phyloP scores from a whole-genome alignment of 2,797 vertebrate species.

The Gadopsis marmoratus region DNA sequence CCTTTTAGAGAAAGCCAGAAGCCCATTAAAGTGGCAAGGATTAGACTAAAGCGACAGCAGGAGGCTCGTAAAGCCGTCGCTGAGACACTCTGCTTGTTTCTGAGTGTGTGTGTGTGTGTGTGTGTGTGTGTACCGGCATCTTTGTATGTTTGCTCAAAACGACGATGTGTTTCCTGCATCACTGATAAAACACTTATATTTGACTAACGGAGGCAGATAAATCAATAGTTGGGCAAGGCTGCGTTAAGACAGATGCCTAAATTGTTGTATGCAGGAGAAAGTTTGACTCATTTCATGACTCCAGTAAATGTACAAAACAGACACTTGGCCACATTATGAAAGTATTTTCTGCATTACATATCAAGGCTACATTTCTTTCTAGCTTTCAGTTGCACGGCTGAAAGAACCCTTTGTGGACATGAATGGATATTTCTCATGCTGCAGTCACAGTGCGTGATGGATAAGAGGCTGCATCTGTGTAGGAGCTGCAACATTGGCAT shows the following conservation, averaged over 20 bases:
- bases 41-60: constrained; percentile 65
- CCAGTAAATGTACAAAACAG: background rate
- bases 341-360: background rate
- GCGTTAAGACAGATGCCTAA: background rate
- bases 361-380: constrained; percentile 5
- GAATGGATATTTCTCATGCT: background rate
- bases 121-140: background rate
- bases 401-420: background rate
- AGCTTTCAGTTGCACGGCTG: background rate
- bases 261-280: background rate
- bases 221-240: background rate
- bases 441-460: background rate
- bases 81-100: constrained; percentile 42
- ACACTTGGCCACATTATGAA: background rate
- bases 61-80: constrained; percentile 60
- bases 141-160: constrained; percentile 23
- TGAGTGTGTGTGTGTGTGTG: constrained; percentile 1
- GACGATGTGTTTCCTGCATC: constrained; percentile 36
- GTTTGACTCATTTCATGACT: background rate
- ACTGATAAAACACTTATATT: constrained; percentile 23
- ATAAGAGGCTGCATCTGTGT: background rate
- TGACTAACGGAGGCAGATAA: constrained; percentile 22
- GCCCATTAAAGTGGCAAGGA: constrained; percentile 73
- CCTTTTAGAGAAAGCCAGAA: constrained; percentile 65
- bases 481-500: background rate